Percentiles rank a stretch among this genome's conserved stretches.
Conservation (phyloP, 2,888 invertebrate genomes). For the Lasioglossum leucozonium region DNA sequence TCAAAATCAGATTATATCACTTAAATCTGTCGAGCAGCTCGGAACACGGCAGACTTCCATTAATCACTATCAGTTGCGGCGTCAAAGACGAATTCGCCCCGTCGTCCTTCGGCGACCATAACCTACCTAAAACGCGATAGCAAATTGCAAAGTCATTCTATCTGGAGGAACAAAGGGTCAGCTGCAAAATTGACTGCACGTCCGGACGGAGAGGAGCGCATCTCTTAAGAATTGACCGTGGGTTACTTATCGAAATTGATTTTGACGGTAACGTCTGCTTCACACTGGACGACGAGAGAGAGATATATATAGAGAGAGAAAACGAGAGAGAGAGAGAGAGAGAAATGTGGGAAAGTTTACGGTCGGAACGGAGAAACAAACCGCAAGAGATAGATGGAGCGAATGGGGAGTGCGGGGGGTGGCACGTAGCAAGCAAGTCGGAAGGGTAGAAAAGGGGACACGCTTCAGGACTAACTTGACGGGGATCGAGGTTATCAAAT, state of each 20-base stretch:
- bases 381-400: background rate
- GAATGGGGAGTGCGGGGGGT: background rate
- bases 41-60: conserved; percentile 32
- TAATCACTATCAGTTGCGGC: conserved; percentile 39
- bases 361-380: conserved; percentile 12
- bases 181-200: conserved; percentile 9
- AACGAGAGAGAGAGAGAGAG: background rate
- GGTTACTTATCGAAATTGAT: conserved; percentile 68
- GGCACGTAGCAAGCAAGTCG: background rate
- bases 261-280: conserved; percentile 37
- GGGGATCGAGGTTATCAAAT: conserved; percentile 73
- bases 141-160: conserved; percentile 40
- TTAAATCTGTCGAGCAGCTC: background rate
- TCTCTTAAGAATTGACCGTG: conserved; percentile 47
- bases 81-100: conserved; percentile 33
- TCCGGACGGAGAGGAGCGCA: conserved; percentile 8
- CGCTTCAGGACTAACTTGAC: conserved; percentile 53
- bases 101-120: background rate
- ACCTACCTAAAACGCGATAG: background rate
- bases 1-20: conserved; percentile 29
- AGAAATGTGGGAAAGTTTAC: background rate
- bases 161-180: conserved; percentile 27
- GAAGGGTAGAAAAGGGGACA: conserved; percentile 10
- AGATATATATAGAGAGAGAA: background rate
- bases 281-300: background rate